Conservation (phyloP, 2,797 vertebrate species). For the Ambastaia sidthimunki region DNA sequence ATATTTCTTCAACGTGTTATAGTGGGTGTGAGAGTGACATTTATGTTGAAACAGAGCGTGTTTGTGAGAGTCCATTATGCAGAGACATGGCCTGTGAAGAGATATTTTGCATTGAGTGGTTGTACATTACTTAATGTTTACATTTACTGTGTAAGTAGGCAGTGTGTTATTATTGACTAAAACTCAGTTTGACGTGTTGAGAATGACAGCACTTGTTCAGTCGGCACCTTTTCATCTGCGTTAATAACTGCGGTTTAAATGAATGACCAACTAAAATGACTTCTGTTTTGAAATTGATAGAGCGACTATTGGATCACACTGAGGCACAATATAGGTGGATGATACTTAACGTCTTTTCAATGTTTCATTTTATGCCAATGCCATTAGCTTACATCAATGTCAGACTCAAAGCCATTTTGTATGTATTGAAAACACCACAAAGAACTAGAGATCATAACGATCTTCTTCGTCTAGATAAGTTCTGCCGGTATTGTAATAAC, state of each 20-base stretch:
- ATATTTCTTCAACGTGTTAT: neutral
- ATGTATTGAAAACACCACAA: neutral
- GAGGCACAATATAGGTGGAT: neutral
- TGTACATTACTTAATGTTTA: slow-evolving; percentile 49
- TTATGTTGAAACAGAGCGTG: slow-evolving; percentile 35
- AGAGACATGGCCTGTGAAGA: slow-evolving; percentile 50
- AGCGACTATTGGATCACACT: neutral
- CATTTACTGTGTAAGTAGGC: slow-evolving; percentile 25
- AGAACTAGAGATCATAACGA: neutral
- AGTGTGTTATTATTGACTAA: slow-evolving; percentile 3
- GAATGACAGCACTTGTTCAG: slow-evolving; percentile 6
- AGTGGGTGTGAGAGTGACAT: slow-evolving; percentile 28
- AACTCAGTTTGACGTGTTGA: neutral
- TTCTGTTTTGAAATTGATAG: slow-evolving; percentile 1
- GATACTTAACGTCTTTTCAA: no score
- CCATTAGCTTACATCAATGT: neutral
- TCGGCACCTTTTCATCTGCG: slow-evolving; percentile 1
- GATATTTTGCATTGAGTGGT: slow-evolving; percentile 46
- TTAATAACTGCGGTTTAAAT: neutral
- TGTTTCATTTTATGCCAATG: neutral
- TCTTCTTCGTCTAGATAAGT: no score
- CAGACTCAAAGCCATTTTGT: neutral
- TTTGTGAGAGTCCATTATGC: slow-evolving; percentile 47
- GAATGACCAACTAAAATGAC: neutral
- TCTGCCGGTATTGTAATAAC: slow-evolving; percentile 8